Base-by-base conservation (phyloP, 2,888 invertebrate genomes). In the Dilophus febrilis region DNA sequence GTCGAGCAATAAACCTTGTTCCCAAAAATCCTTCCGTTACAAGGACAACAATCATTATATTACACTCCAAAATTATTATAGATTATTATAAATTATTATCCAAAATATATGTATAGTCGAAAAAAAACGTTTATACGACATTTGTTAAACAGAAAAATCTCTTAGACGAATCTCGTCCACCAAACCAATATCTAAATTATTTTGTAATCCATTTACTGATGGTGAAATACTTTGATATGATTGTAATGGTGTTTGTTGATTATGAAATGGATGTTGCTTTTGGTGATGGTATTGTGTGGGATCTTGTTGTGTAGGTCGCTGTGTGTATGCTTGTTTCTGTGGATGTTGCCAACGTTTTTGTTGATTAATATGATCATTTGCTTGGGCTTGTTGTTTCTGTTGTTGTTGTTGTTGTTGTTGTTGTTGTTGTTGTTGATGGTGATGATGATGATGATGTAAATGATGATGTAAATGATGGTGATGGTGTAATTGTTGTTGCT, bases 321-420 rank as follows among this genome's bases (percentile, higher is more conserved):
- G n/a, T n/a, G n/a, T n/a, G n/a, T n/a, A n/a, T n/a, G 27, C 14
- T 42, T 39, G 32, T 46, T 46, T 44, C 42, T 44, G 40, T 42
- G 40, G 30, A 16, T 42, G 19, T 38, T 30, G 43, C 45, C 48
- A 35, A 47, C n/a, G 46, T 45, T 10, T 35, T 16, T 27, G 22
- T 16, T n/a, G 47, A 49, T 44, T 48, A 45, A 45, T 48, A 48
- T 42, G 48, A 47, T 26, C 44, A 33, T 33, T 39, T n/a, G n/a
- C n/a, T n/a, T n/a, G n/a, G n/a, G 38, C 27, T 67, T 64, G 57
- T 68, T 67, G 47, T 68, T 61, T 19, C 67, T 65, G 44, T 68
- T 66, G 53, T 67, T 64, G 59, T 68, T 64, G 57, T 66, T 63
- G 52, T 68, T 64, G 50, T 68, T 65, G 57, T 68, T 64, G 63